phyloP scores from a whole-genome alignment of 2,797 vertebrate genomes.

The Amphiprion clarkii region DNA sequence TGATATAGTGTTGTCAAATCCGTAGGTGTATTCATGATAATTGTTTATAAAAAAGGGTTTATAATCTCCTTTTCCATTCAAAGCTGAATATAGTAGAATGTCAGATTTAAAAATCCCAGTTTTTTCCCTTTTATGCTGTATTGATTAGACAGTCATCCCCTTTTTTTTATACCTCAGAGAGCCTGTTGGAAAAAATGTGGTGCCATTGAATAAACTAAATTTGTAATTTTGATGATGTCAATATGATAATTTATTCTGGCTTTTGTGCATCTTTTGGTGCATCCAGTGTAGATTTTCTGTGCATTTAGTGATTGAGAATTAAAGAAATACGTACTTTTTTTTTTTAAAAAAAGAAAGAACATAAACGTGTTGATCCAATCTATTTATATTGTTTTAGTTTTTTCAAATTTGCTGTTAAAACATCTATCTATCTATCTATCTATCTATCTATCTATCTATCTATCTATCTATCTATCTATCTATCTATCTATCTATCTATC shows the following conservation, averaged over 20 bases:
- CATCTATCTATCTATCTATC: not conserved
- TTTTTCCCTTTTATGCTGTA: not conserved
- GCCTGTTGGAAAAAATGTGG: too few species aligned
- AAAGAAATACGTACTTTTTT: too few species aligned
- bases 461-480: not conserved
- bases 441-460: not conserved
- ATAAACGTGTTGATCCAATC: not conserved
- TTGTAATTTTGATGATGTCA: constrained; percentile 1
- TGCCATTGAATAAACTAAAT: too few species aligned
- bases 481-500: not conserved
- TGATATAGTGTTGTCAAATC: too few species aligned
- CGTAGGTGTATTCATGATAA: too few species aligned
- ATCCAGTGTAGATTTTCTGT: not conserved
- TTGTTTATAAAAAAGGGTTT: not conserved
- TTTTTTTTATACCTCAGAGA: not conserved
- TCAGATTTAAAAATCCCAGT: not conserved
- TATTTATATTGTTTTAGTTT: not conserved
- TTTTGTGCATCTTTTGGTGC: not conserved
- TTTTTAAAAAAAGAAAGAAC: not conserved
- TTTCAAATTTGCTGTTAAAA: not conserved
- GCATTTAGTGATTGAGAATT: not conserved
- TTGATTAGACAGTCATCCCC: not conserved
- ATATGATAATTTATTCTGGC: not conserved
- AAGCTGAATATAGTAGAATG: not conserved
- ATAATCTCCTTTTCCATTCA: not conserved